Base-by-base conservation (phyloP, 2,113 vertebrate genomes). In the Haemorhous mexicanus region DNA sequence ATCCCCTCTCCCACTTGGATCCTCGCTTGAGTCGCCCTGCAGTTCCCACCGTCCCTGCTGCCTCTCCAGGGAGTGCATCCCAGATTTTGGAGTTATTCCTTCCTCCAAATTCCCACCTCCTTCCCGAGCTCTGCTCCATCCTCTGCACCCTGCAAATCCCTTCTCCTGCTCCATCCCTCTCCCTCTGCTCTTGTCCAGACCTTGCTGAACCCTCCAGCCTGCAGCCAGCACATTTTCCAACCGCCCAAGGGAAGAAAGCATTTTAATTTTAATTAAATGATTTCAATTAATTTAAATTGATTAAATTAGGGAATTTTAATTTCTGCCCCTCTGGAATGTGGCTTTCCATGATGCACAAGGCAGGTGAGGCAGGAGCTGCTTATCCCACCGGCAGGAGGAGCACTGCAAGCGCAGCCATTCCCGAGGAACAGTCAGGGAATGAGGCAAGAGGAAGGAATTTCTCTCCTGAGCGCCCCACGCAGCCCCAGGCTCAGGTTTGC, bases 391-490 rank as follows among this genome's bases (percentile, higher is more conserved):
- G 63, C 11, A 68, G 41, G 53, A 47, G 30, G 23, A 77, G 30
- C 22, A 4, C 12, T 6, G 23, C 4, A 2, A 55, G 62, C 0
- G 16, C 33, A 13, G n/a, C 75, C 19, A 1, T 16, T 59, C 37
- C 47, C 23, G 2, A 21, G 19, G 32, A 5, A 28, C 52, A 30
- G 2, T 3, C 33, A 39, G 53, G 23, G n/a, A 32, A 67, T 20
- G 13, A 11, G 46, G 18, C 1, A 27, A 24, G 35, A 35, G 13
- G 18, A 46, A 64, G 27, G 14, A 16, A 16, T 85, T 93, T 52
- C 43, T 47, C 52, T 47, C 41, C 43, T 3, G 33, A 70, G 11
- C 41, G 0, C 8, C 28, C 9, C 50, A n/a, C 0, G 0, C 30
- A 20, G n/a, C 20, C 24, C 58, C 30, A 7, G 35, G 43, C 9